Evolutionary conservation across 1,140 invertebrate species (phyloP).

Genomic region (Acyrthosiphon pisum): DNA sequence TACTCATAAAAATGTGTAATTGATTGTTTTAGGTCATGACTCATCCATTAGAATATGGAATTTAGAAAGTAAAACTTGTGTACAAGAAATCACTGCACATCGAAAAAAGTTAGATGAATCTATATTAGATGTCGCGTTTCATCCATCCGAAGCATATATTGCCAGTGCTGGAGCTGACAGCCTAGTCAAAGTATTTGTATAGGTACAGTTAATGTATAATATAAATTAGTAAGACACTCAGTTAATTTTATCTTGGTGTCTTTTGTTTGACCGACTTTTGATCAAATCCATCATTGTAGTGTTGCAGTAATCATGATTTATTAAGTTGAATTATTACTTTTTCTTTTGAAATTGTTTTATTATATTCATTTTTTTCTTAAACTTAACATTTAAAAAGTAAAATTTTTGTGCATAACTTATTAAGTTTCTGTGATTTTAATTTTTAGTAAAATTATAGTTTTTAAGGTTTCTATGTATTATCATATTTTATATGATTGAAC

Average conservation of each 20-base stretch:
- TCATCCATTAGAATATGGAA: slow-evolving; percentile 99
- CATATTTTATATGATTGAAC: slow-evolving; percentile 27
- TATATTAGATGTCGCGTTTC: slow-evolving; percentile 98
- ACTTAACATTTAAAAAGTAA: slow-evolving; percentile 43
- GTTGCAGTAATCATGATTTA: slow-evolving; percentile 55
- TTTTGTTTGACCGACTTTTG: slow-evolving; percentile 39
- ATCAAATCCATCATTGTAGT: slow-evolving; percentile 52
- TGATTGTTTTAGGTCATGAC: slow-evolving; percentile 80
- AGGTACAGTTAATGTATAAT: slow-evolving; percentile 48
- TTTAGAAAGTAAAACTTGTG: slow-evolving; percentile 97
- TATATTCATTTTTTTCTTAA: slow-evolving; percentile 43
- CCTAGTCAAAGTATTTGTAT: slow-evolving; percentile 93
- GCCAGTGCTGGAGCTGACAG: slow-evolving; percentile 98
- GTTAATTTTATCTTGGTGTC: slow-evolving; percentile 30
- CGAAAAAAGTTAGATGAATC: slow-evolving; percentile 99
- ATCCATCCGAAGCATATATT: slow-evolving; percentile 97
- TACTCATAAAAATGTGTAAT: not conserved
- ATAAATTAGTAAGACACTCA: slow-evolving; percentile 3
- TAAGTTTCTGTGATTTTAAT: slow-evolving; percentile 57
- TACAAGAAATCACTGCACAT: slow-evolving; percentile 99
- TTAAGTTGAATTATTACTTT: slow-evolving; percentile 50
- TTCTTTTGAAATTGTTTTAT: slow-evolving; percentile 34
- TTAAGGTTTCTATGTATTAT: slow-evolving; percentile 45
- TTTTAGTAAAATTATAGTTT: slow-evolving; percentile 56
- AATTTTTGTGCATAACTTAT: slow-evolving; percentile 49